Conservation (phyloP, 2,113 vertebrate genomes). For the Petaurus breviceps region DNA sequence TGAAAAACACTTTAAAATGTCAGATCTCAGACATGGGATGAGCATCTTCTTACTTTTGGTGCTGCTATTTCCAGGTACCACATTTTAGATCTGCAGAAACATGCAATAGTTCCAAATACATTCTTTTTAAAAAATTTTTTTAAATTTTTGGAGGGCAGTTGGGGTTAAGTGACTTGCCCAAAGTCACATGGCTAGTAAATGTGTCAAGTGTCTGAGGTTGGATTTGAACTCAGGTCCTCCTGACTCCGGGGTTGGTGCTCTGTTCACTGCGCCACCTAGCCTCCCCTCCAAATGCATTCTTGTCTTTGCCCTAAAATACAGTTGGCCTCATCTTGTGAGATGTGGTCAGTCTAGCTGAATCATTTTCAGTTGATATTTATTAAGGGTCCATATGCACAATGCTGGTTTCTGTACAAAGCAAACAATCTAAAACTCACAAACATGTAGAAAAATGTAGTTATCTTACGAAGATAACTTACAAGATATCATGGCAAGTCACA, state of each 20-base stretch:
- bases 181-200: no score
- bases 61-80: neutral
- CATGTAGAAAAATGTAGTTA: neutral
- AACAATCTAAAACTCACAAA: conserved; percentile 15
- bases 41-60: neutral
- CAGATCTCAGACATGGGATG: neutral
- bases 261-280: no score
- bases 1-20: neutral
- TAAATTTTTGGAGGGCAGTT: no score
- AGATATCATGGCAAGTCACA: neutral
- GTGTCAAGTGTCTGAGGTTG: no score
- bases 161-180: no score
- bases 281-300: neutral
- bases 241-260: no score
- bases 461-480: neutral
- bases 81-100: neutral
- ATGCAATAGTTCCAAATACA: neutral
- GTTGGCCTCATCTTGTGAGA: conserved; percentile 22
- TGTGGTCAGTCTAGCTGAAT: conserved; percentile 14
- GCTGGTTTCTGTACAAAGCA: conserved; percentile 10
- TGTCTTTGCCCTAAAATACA: neutral
- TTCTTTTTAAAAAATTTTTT: neutral
- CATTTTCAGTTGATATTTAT: neutral
- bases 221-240: no score
- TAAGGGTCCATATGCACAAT: conserved; percentile 15